Conservation (phyloP, 2,797 vertebrate species). For the Sandelia bainsii region DNA sequence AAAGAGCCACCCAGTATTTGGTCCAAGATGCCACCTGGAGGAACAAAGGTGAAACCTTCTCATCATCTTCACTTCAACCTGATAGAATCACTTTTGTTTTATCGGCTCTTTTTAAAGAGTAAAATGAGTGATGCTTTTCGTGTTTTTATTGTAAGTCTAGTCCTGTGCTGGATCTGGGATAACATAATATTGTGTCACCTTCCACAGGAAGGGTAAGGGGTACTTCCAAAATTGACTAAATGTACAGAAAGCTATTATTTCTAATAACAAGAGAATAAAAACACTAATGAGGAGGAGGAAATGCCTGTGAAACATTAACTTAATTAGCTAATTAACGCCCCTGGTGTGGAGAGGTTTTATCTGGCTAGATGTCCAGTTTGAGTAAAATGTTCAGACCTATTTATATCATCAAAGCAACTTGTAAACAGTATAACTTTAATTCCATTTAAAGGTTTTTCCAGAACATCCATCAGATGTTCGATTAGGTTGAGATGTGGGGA, state of each 20-base stretch:
- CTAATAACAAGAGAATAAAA: constrained; percentile 19
- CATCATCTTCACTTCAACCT: background rate
- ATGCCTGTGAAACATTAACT: background rate
- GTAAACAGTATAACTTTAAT: too few species aligned
- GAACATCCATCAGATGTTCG: too few species aligned
- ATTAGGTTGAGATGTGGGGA: too few species aligned
- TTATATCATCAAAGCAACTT: too few species aligned
- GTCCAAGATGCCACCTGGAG: constrained; percentile 96
- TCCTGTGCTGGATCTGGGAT: too few species aligned
- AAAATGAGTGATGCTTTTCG: background rate
- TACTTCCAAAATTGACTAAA: constrained; percentile 22
- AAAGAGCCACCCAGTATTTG: constrained; percentile 97
- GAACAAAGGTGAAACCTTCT: constrained; percentile 29
- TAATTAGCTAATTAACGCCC: too few species aligned
- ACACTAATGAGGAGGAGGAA: background rate
- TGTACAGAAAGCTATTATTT: background rate
- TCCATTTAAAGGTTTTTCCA: too few species aligned
- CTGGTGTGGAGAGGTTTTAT: too few species aligned
- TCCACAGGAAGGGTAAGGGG: background rate
- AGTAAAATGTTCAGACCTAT: too few species aligned
- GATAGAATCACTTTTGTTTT: background rate
- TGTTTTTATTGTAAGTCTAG: too few species aligned
- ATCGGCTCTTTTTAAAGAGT: background rate
- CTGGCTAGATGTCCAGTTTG: too few species aligned
- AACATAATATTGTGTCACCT: too few species aligned